Evolutionary conservation across 1,140 invertebrate species (phyloP).

Genomic region (Drosophila repleta): DNA sequence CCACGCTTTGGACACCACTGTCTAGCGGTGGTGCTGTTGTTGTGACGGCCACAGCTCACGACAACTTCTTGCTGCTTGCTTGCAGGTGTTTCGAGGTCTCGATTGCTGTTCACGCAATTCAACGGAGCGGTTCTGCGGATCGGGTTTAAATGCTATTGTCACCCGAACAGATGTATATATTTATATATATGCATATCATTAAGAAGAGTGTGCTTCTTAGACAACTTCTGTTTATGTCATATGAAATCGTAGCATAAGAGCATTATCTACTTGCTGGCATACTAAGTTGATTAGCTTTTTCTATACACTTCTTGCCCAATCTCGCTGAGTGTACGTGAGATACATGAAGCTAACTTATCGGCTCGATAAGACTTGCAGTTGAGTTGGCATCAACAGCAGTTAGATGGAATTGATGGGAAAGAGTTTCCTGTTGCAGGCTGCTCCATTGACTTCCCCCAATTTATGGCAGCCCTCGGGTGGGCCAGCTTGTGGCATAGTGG

Average conservation of each 20-base stretch:
- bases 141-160: conserved; percentile 26
- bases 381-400: background rate
- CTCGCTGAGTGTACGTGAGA: conserved; percentile 40
- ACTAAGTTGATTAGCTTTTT: background rate
- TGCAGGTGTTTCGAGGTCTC: conserved; percentile 52
- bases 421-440: background rate
- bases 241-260: background rate
- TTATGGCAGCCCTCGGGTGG: background rate
- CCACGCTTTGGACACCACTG: conserved; percentile 37
- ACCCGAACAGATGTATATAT: background rate
- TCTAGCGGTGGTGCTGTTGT: conserved; percentile 15
- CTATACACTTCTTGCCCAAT: background rate
- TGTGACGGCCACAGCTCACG: conserved; percentile 6
- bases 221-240: background rate
- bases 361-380: conserved; percentile 27
- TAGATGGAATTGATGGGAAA: background rate
- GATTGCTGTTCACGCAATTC: conserved; percentile 36
- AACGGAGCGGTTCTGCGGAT: conserved; percentile 30
- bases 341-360: conserved; percentile 28
- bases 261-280: background rate
- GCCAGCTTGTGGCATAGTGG: conserved; percentile 22
- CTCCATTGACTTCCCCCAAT: background rate
- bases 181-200: conserved; percentile 2
- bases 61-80: conserved; percentile 11
- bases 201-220: background rate